Evolutionary conservation across 2,113 vertebrate genomes (phyloP), one percentile per base, ranked within the genome.

Genomic region (Anhinga anhinga): DNA sequence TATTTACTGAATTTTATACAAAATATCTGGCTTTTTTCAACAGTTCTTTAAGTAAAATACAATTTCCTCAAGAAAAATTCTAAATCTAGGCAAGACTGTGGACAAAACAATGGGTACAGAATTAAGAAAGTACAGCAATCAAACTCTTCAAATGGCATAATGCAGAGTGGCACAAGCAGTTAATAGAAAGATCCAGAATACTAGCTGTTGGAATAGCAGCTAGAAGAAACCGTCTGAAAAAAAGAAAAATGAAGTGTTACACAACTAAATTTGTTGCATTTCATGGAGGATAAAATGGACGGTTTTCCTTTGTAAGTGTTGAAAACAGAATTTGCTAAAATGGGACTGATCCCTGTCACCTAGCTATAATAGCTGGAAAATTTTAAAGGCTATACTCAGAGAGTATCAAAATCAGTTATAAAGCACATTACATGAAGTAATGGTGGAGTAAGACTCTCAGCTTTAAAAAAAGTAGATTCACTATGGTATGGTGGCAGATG

Each of bases 401-500:
- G 9, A 82, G 9, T 44, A 5, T 19, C 12, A 59, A 38, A 90
- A 71, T 1, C 3, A 53, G 18, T 58, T 70, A 25, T 20, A 76
- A 71, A 38, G 34, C 18, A 32, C 9, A 25, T 52, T 44, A 19
- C 19, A 58, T 42, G 14, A 34, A 78, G 10, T 22, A 47, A 53
- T 10, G 34, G 26, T 19, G 34, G 16, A 42, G 6, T 22, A n/a
- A 18, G 32, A 15, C 7, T 73, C 34, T n/a, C 19, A 53, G 12
- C 16, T 74, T 21, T 34, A 21, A 22, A 9, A 50, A 53, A 36
- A 9, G 6, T 6, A 44, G 34, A 52, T 36, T 36, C 67, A 47
- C 2, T 4, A 4, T 1, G 2, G 7, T 32, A 23, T 15, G 15
- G 12, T 72, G 58, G 36, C 32, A 38, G 21, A 5, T 38, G 6